These are phyloP conservation scores for Alsophila aescularia DNA, from an alignment of 2,888 invertebrate genomes.

Conservation along the genomic window DNA sequence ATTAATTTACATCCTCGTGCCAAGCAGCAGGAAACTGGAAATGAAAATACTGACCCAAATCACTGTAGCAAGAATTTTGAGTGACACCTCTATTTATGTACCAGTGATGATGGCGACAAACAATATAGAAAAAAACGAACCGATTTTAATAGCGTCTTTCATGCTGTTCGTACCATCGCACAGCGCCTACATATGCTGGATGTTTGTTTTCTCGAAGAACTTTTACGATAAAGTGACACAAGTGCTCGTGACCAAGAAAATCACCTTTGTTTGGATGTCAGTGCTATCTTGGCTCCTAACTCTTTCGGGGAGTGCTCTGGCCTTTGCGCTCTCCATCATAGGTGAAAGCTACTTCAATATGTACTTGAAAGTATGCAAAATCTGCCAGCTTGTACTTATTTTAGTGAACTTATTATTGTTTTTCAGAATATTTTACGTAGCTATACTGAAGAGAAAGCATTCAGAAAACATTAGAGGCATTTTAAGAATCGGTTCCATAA, in stretches of 20 bases:
- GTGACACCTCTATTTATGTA: conserved; percentile 51
- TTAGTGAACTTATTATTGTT: conserved; percentile 55
- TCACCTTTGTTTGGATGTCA: conserved; percentile 43
- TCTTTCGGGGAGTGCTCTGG: conserved; percentile 46
- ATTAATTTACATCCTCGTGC: conserved; percentile 44
- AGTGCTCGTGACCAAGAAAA: conserved; percentile 53
- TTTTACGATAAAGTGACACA: conserved; percentile 65
- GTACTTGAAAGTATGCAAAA: conserved; percentile 48
- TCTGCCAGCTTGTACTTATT: conserved; percentile 48
- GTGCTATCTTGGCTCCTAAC: conserved; percentile 52
- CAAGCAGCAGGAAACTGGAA: conserved; percentile 58
- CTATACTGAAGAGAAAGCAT: conserved; percentile 32
- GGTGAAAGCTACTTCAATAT: conserved; percentile 12
- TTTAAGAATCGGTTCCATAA: conserved; percentile 44
- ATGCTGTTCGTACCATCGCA: conserved; percentile 38
- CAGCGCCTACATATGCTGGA: conserved; percentile 57
- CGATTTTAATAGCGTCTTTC: not conserved
- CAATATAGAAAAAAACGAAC: not conserved
- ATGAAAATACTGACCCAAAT: conserved; percentile 61
- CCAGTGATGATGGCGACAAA: conserved; percentile 10
- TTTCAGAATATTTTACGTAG: conserved; percentile 55
- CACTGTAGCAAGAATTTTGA: conserved; percentile 55
- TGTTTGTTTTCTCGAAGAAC: conserved; percentile 67
- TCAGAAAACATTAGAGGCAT: conserved; percentile 28
- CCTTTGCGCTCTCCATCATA: conserved; percentile 9